Conservation (phyloP, 1,140 invertebrate species). For the Zaprionus taronus region DNA sequence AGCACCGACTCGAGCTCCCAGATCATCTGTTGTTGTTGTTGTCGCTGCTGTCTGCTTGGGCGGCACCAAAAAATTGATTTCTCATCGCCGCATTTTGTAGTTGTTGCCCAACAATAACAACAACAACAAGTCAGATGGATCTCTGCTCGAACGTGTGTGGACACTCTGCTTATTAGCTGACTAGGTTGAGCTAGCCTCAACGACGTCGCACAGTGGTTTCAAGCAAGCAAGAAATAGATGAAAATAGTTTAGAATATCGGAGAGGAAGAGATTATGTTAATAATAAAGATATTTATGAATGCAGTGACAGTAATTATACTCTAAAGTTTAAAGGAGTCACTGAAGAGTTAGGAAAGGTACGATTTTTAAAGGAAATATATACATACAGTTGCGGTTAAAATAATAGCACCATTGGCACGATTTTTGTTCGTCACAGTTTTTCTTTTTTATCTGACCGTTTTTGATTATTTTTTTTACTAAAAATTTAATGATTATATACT, state of each 20-base stretch:
- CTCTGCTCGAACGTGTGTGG: slow-evolving; percentile 57
- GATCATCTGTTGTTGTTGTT: slow-evolving; percentile 41
- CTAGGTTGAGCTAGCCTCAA: slow-evolving; percentile 30
- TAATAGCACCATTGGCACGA: too few species aligned
- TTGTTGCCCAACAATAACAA: slow-evolving; percentile 62
- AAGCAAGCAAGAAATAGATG: not conserved
- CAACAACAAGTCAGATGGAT: slow-evolving; percentile 43
- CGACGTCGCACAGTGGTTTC: slow-evolving; percentile 52
- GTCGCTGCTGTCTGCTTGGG: slow-evolving; percentile 65
- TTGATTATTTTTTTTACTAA: too few species aligned
- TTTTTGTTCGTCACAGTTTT: too few species aligned
- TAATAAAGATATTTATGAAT: not conserved
- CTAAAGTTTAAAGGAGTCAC: too few species aligned
- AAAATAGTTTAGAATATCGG: not conserved
- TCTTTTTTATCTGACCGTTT: too few species aligned
- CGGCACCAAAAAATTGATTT: slow-evolving; percentile 77
- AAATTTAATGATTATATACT: too few species aligned
- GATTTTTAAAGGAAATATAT: too few species aligned
- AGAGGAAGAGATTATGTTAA: not conserved
- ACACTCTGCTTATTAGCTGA: slow-evolving; percentile 74
- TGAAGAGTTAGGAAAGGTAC: too few species aligned
- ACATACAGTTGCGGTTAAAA: too few species aligned
- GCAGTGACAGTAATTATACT: too few species aligned
- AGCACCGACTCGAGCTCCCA: slow-evolving; percentile 2
- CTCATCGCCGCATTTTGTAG: slow-evolving; percentile 56